Evolutionary conservation across 2,797 vertebrate genomes (phyloP), one percentile per base, ranked within the genome.

Genomic region (Trachurus trachurus): DNA sequence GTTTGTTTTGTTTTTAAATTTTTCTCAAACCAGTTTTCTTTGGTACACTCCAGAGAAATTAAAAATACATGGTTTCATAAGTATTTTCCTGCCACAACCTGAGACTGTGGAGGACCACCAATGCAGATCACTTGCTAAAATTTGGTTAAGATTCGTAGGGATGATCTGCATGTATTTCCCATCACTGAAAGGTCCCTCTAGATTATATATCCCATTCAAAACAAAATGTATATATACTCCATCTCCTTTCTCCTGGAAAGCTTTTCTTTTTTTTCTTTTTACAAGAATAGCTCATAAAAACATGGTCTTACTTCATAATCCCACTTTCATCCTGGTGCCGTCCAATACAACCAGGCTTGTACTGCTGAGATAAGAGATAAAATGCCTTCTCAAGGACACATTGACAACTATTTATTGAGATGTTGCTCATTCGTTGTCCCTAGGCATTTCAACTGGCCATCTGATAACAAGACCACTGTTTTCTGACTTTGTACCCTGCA

Each of bases 401-500:
- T 16, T 76, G 37, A 40, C 65, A 73, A 1, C 52, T 22, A 1
- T 54, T 47, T 39, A 26, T 56, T 65, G 53, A 47, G 7, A 19
- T 16, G n/a, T 8, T 31, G n/a, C 16, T 45, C 16, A 19, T 67
- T 21, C 8, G 5, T 3, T 66, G 17, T 57, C 31, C 39, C 34
- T 10, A 0, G 50, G 4, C 5, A 44, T 71, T 45, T 49, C 39
- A 60, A n/a, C 44, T 9, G 0, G 21, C 42, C 16, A 21, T 42
- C 50, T 29, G 12, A 61, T 21, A 53, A 47, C 57, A 47, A 65
- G 45, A 8, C 0, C 9, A 34, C 16, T 66, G 26, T 39, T 44
- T 37, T 39, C 39, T 40, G 53, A 9, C 53, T 47, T 54, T 64
- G 64, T 84, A 76, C 50, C 67, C 62, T 19, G 17, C 9, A 1